Conservation (phyloP, 2,888 invertebrate genomes). For the Acrobasis repandana region DNA sequence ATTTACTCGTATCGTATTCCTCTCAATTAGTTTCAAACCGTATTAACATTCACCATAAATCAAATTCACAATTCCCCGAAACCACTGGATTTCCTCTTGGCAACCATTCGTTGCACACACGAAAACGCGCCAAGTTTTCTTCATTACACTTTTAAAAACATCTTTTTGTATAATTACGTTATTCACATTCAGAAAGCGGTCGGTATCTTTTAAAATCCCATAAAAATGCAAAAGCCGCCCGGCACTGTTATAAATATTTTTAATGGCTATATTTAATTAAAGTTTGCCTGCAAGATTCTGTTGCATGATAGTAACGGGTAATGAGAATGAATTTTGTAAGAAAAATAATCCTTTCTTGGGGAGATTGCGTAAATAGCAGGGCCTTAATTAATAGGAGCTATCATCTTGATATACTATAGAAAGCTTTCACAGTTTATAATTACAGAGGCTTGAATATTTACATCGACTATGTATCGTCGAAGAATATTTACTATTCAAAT, state of each 20-base stretch:
- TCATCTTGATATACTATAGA: conserved; percentile 37
- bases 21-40: conserved; percentile 11
- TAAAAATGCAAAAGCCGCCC: conserved; percentile 71
- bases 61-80: conserved; percentile 21
- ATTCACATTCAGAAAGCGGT: conserved; percentile 41
- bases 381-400: conserved; percentile 22
- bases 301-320: conserved; percentile 40
- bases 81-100: conserved; percentile 8
- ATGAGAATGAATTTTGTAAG: conserved; percentile 28
- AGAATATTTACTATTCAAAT: background rate
- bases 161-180: conserved; percentile 35
- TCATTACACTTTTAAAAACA: conserved; percentile 39
- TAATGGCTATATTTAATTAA: conserved; percentile 69
- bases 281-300: conserved; percentile 50
- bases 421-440: conserved; percentile 19
- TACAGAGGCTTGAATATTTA: background rate
- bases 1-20: background rate
- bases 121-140: conserved; percentile 28
- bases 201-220: conserved; percentile 59
- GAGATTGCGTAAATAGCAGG: conserved; percentile 20
- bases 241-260: conserved; percentile 72
- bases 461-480: too few species aligned
- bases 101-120: conserved; percentile 11
- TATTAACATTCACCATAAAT: conserved; percentile 5
- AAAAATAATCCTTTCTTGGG: conserved; percentile 23